Evolutionary conservation across 2,888 invertebrate genomes (phyloP).

Genomic region (Synanthedon vespiformis): DNA sequence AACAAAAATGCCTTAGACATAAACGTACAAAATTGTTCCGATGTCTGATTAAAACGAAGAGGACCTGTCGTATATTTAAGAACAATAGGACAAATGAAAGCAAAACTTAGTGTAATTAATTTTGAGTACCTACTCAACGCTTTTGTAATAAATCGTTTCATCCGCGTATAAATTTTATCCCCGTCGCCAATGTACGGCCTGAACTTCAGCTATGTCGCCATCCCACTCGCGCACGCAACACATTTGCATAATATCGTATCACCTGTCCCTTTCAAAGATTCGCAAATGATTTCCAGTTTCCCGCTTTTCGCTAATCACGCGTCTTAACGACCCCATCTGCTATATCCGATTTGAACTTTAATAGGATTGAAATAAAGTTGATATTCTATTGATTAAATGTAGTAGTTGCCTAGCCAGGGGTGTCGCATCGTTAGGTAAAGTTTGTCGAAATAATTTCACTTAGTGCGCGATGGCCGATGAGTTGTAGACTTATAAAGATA

Average conservation of each 20-base stretch:
- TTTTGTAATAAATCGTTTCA: constrained; percentile 70
- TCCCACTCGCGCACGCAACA: constrained; percentile 34
- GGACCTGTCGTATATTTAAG: background rate
- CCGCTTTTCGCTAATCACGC: constrained; percentile 61
- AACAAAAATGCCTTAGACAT: too few relatives aligned
- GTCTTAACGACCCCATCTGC: constrained; percentile 1
- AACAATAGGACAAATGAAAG: constrained; percentile 41
- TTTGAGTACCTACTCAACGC: constrained; percentile 67
- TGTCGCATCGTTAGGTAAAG: constrained; percentile 38
- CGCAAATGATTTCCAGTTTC: constrained; percentile 67
- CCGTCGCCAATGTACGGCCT: constrained; percentile 19
- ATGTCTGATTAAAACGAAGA: too few relatives aligned
- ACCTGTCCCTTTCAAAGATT: constrained; percentile 60
- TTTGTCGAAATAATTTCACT: constrained; percentile 62
- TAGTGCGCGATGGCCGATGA: constrained; percentile 39
- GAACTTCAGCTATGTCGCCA: constrained; percentile 37
- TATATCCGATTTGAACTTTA: background rate
- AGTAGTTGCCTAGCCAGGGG: constrained; percentile 19
- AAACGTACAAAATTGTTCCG: too few relatives aligned
- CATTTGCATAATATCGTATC: constrained; percentile 60
- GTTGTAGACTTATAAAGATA: constrained; percentile 55
- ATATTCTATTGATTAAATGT: constrained; percentile 13
- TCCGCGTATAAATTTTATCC: constrained; percentile 62
- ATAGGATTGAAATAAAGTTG: constrained; percentile 16
- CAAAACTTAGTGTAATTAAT: constrained; percentile 62